Percentiles rank a stretch among this genome's conserved stretches.
Conservation (phyloP, 2,888 invertebrate species). For the Dinocampus coccinellae region DNA sequence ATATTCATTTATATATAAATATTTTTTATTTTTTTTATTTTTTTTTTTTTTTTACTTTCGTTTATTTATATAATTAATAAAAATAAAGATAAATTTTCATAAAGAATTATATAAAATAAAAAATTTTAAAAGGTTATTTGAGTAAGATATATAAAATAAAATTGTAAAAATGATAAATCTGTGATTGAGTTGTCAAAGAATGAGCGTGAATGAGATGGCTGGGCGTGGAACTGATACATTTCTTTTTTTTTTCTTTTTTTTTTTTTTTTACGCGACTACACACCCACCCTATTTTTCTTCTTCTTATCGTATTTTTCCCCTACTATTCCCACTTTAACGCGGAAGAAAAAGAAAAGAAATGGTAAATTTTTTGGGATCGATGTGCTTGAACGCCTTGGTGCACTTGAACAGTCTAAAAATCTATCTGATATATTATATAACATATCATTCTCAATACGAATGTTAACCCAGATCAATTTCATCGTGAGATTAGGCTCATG, state of each 20-base stretch:
- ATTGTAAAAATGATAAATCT: neutral
- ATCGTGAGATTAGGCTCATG: neutral
- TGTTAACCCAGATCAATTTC: conserved; percentile 9
- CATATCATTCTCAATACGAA: neutral
- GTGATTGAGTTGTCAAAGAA: conserved; percentile 22
- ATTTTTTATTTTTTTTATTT: too few relatives aligned
- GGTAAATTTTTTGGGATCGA: conserved; percentile 6
- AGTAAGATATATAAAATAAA: neutral
- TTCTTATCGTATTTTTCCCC: neutral
- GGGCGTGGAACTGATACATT: neutral
- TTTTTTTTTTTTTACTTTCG: neutral
- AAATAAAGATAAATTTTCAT: neutral
- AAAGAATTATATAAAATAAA: neutral
- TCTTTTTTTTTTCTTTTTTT: neutral
- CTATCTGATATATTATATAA: conserved; percentile 4
- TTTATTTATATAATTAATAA: neutral
- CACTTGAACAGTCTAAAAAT: conserved; percentile 15
- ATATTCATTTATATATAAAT: neutral
- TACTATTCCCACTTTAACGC: neutral
- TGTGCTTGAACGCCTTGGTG: conserved; percentile 8
- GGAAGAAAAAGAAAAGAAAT: conserved; percentile 11
- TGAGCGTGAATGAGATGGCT: neutral
- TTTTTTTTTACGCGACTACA: neutral
- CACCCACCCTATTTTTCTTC: neutral
- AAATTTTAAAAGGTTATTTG: neutral